Base-by-base conservation (phyloP, 2,888 invertebrate genomes). In the Cosmopolites sordidus region DNA sequence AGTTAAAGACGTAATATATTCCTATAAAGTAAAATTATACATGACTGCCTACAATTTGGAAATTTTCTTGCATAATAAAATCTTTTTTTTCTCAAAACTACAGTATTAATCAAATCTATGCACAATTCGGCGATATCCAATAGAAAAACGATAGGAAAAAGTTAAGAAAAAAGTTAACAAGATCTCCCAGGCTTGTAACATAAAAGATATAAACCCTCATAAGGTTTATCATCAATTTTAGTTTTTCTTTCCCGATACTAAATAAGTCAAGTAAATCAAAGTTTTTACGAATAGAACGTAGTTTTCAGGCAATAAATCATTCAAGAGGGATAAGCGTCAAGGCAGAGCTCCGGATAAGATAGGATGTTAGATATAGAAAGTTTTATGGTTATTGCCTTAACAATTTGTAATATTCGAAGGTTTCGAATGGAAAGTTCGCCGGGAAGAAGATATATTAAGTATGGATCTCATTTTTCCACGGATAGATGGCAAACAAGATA, bases 211-310 rank as follows among this genome's bases (percentile, higher is more conserved):
- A 49, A 45, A 39, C 48, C 54, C 49, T 38, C 49, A 49, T 54
- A 51, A 51, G 51, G 56, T 48, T 56, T 53, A 56, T 56, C 56
- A 56, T 56, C 56, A 48, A 52, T 56, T 56, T 53, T 48, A 49
- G 47, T 48, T 51, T 55, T 55, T 51, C 49, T 15, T 49, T 22
- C 22, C 12, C 38, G 56, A 53, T 56, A 56, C 56, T 56, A 56
- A 56, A 56, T 56, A 56, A 56, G 40, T 52, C 51, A 43, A 56
- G 51, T 49, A 56, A 52, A 56, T 52, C 56, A 56, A 52, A 56
- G 56, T 56, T 56, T 56, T 56, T 56, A 49, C 40, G 30, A 48
- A 48, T 46, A 52, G 30, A 41, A 45, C 44, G 43, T 48, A 49
- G 49, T 51, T 56, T 56, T 50, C 17, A 11, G 40, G 52, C 51